A percentile compares a stretch with the other conserved stretches of the same genome.
These are phyloP conservation scores for Lycocerus yunnanus DNA, from an alignment of 2,888 invertebrate genomes.

Conservation along the genomic window DNA sequence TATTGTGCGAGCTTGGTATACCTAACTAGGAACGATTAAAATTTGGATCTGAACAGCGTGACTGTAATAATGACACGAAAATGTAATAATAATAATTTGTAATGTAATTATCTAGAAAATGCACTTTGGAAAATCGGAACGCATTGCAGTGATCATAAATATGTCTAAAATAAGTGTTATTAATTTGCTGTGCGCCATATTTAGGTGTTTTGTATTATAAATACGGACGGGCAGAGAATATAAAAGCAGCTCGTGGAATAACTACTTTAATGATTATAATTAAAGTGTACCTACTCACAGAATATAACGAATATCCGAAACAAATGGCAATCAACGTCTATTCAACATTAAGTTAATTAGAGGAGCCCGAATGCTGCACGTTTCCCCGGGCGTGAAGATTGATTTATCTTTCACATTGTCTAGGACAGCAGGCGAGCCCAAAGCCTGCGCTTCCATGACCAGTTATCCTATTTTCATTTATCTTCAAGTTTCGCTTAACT, in stretches of 20 bases:
- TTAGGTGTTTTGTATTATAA: slow-evolving; percentile 16
- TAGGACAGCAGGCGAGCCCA: slow-evolving; percentile 39
- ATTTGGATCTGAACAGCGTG: neutral
- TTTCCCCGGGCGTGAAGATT: slow-evolving; percentile 44
- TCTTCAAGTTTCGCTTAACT: slow-evolving; percentile 1
- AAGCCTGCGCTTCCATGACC: slow-evolving; percentile 19
- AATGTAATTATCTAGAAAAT: slow-evolving; percentile 2
- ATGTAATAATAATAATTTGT: neutral
- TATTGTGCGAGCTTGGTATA: neutral
- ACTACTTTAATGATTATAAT: slow-evolving; percentile 31
- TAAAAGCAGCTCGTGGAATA: slow-evolving; percentile 25
- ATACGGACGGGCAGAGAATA: slow-evolving; percentile 8
- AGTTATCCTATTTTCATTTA: slow-evolving; percentile 26
- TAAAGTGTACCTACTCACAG: slow-evolving; percentile 24
- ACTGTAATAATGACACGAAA: neutral
- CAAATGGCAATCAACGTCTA: slow-evolving; percentile 40
- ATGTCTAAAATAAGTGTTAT: slow-evolving; percentile 8
- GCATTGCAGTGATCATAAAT: slow-evolving; percentile 5
- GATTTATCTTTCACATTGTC: slow-evolving; percentile 46
- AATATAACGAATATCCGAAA: slow-evolving; percentile 34
- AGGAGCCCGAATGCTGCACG: slow-evolving; percentile 37
- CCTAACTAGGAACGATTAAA: neutral
- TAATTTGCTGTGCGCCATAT: slow-evolving; percentile 16
- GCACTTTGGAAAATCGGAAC: neutral
- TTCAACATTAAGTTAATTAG: slow-evolving; percentile 45